Evolutionary conservation across 2,797 vertebrate genomes (phyloP), one percentile per base, ranked within the genome.

Genomic region (Hippopotamyrus pictus): DNA sequence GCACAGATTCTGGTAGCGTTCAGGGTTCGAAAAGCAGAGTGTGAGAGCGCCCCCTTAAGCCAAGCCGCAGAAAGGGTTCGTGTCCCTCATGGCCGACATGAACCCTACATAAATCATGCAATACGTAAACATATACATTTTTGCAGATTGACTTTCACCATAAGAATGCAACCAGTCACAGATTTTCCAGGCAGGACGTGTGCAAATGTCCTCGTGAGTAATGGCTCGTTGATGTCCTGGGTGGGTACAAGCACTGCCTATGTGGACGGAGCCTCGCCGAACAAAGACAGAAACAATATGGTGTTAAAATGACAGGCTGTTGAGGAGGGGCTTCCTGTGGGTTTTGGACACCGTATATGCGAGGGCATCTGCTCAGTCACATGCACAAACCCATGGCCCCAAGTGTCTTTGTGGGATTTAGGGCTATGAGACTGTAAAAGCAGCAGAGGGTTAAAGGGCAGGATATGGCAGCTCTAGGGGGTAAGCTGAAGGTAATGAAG

Each of bases 21-120:
- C 57, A 69, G 9, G 46, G 50, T 87, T 37, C 9, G 54, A 76
- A 62, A 5, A 90, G 91, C 88, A 90, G 5, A 92, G 89, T 19
- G 62, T 85, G 88, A 76, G 82, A 41, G 46, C 29, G 29, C 89
- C 86, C 83, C 48, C 50, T 44, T 51, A 90, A 51, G 83, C 90
- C 87, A 91, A 69, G 69, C 89, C 88, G 65, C 48, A 57, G 48
- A 89, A 83, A 89, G 62, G 86, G 90, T 91, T 87, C 54, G 50
- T 86, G 73, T 88, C 88, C 84, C 87, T 90, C 11, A 65, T 41
- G 65, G 89, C 90, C 88, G 53, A 88, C 91, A 89, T 65, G 87
- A 90, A 76, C 17, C 89, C 59, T 2, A 88, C 50, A 62, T n/a
- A 87, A 90, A 89, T 88, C 53, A 89, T 48, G n/a, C 7, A 83